phyloP scores from a whole-genome alignment of 2,113 vertebrate genomes.

The Orycteropus afer region DNA sequence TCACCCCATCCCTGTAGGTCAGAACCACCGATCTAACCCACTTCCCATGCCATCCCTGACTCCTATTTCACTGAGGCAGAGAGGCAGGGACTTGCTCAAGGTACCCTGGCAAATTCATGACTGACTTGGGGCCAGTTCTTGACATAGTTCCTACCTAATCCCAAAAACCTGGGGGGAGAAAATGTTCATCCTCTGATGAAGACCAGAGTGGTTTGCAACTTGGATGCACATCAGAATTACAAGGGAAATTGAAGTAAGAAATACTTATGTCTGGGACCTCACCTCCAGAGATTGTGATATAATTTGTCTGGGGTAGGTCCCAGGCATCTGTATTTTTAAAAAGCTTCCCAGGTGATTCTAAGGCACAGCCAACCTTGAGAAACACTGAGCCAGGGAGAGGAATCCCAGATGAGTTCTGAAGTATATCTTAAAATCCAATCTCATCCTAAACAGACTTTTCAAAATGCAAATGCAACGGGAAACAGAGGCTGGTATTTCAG shows the following conservation, averaged over 20 bases:
- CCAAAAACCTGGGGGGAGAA: neutral
- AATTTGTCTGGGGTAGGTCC: neutral
- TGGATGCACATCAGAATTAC: neutral
- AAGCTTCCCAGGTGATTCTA: neutral
- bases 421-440: neutral
- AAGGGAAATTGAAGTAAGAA: neutral
- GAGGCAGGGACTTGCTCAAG: neutral
- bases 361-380: neutral
- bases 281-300: neutral
- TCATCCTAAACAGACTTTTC: constrained; percentile 50
- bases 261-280: neutral
- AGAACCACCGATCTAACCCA: neutral
- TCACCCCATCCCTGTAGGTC: neutral
- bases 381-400: neutral
- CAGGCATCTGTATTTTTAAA: constrained; percentile 9
- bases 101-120: constrained; percentile 13
- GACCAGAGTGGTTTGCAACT: neutral
- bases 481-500: constrained; percentile 18
- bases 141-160: neutral
- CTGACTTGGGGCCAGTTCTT: neutral
- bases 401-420: neutral
- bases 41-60: neutral
- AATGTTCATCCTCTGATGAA: neutral
- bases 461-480: constrained; percentile 49
- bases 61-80: neutral